Percentiles rank a stretch among this genome's conserved stretches.
Conservation (phyloP, 1,140 invertebrate species). For the Orchestia grillus region DNA sequence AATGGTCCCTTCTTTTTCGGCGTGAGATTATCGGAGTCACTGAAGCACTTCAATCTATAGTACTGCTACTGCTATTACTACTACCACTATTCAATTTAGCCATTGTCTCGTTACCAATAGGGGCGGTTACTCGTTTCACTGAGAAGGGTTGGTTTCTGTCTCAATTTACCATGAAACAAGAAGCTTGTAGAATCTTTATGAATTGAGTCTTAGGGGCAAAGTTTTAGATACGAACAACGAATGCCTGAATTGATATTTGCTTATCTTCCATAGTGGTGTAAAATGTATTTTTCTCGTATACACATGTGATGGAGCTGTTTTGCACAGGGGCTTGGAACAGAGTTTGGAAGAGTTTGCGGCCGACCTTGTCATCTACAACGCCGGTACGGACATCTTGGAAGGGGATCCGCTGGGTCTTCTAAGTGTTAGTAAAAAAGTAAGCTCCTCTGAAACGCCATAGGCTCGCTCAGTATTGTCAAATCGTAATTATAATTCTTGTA, state of each 20-base stretch:
- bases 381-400: constrained; percentile 86
- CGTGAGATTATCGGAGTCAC: too few species aligned
- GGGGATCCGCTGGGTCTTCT: constrained; percentile 83
- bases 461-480: neutral
- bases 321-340: constrained; percentile 74
- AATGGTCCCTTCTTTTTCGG: too few species aligned
- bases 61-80: too few species aligned
- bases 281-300: neutral
- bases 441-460: neutral
- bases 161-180: neutral
- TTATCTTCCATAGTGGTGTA: neutral
- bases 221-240: neutral
- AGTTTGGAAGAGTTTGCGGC: constrained; percentile 82
- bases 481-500: too few species aligned
- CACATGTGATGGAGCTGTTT: neutral
- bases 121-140: too few species aligned
- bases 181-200: neutral
- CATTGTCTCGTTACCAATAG: neutral
- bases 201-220: neutral
- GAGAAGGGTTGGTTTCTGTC: neutral
- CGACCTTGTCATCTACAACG: constrained; percentile 88
- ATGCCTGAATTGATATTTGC: neutral
- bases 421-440: constrained; percentile 77
- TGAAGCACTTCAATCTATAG: too few species aligned
- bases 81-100: too few species aligned